phyloP scores from a whole-genome alignment of 64 coral and sea anemone species.

The Actinia equina region DNA sequence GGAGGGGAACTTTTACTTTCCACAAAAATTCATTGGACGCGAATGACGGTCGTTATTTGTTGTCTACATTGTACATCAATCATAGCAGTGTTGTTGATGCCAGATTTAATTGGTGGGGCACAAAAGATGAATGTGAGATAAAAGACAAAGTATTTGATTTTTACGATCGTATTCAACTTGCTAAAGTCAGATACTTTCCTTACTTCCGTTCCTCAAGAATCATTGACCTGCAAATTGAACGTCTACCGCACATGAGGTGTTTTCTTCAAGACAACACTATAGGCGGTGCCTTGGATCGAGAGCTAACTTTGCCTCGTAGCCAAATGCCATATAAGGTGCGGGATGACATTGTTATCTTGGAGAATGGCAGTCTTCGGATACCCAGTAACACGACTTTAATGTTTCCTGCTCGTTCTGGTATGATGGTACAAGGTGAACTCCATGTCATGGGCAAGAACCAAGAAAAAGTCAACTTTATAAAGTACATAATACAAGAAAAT shows the following conservation, averaged over 20 bases:
- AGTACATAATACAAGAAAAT: not conserved
- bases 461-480: conserved; percentile 50
- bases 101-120: conserved; percentile 63
- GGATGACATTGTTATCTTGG: conserved; percentile 56
- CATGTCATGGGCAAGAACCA: conserved; percentile 26
- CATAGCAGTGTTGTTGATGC: conserved; percentile 29
- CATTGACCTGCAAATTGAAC: not conserved
- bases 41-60: conserved; percentile 18
- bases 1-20: conserved; percentile 65
- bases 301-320: not conserved
- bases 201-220: conserved; percentile 17
- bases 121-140: conserved; percentile 49
- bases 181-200: conserved; percentile 52
- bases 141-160: conserved; percentile 63
- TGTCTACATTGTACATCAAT: conserved; percentile 53
- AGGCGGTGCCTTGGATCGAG: conserved; percentile 46
- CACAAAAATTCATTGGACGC: conserved; percentile 51
- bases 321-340: conserved; percentile 51
- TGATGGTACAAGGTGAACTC: conserved; percentile 66
- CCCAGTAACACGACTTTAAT: conserved; percentile 56
- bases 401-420: conserved; percentile 51
- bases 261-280: conserved; percentile 41
- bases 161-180: conserved; percentile 57
- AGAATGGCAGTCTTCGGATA: conserved; percentile 50
- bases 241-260: conserved; percentile 29